Evolutionary conservation across 2,113 vertebrate genomes (phyloP), one percentile per base, ranked within the genome.

Genomic region (Polypterus bichir): DNA sequence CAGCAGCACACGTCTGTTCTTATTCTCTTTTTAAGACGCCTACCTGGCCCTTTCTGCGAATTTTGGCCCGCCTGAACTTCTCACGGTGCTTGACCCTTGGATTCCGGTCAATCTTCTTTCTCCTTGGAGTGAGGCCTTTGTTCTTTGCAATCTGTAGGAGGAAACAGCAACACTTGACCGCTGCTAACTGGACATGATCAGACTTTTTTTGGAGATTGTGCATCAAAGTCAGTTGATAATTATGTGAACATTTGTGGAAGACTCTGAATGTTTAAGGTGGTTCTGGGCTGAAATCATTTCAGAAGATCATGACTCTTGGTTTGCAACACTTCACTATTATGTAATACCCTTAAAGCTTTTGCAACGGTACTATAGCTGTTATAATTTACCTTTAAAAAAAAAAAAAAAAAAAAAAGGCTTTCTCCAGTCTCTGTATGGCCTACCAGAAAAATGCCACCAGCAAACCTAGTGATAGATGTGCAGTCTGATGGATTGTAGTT

Each of bases 71-170:
- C 52, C 92, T 83, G 77, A 88, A 98, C 73, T 98, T 97, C 77
- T 97, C 93, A 66, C 92, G 78, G 49, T 98, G 89, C 71, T 99
- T 99, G 54, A 98, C 96, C 72, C 96, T 80, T 53, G 95, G 95
- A 71, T 99, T 99, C 1, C 94, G 88, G 62, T 99, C 92, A 0
- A 97, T 92, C 76, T 99, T 99, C 87, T 86, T 97, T 77, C 95
- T 90, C 59, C 83, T 90, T 27, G 95, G 94, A 0, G 91, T 97
- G 6, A 99, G 93, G 4, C 96, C 96, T 74, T 88, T 90, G 76
- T 90, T 90, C 70, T 90, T 90, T 10, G 84, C 77, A 81, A 90
- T 90, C 88, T 90, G 71, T 62, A 45, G 62, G 10, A 9, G 9
- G 45, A 10, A 27, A 45, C 10, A 10, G 9, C 52, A 53, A 8